Base-by-base conservation (phyloP, 2,113 vertebrate species). In the Dendrocopos noguchii region DNA sequence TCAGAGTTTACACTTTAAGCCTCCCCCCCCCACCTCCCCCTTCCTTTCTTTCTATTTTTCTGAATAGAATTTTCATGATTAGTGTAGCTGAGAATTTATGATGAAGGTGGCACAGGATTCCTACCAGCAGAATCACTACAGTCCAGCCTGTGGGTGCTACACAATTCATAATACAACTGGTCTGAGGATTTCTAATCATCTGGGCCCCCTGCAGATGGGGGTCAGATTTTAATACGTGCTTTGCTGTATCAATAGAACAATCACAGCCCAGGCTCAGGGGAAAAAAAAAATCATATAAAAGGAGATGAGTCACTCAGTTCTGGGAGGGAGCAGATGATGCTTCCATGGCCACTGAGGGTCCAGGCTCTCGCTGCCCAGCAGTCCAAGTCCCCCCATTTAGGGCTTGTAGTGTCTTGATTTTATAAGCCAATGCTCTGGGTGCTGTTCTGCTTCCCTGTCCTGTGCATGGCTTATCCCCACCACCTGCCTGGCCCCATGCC, bases 401-500 rank as follows among this genome's bases (percentile, higher is more conserved):
- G 18, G 36, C 65, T 52, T 31, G 24, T 29, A 50, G 33, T 1
- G 5, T 27, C 31, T 79, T 33, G 53, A 6, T 72, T 71, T 56
- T 56, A 64, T 2, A 13, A 64, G 90, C 3, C 24, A 18, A 60
- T 61, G 56, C 52, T 47, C 55, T 44, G 61, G 21, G 61, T 57
- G 56, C 81, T 71, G 39, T 33, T 64, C 6, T 1, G 16, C n/a
- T 24, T 71, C 61, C 34, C 39, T 24, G 25, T 36, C 36, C 66
- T 25, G 15, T 8, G 27, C 24, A 12, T n/a, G 67, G 67, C 16
- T 68, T 44, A 5, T 12, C 50, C 50, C 24, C 63, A 63, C 22
- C 57, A 28, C 34, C 29, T 0, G 3, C 12, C 12, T 85, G 81
- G 22, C 31, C 0, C 0, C 15, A n/a, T 47, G 36, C 9, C 46